These are phyloP conservation scores for Vireo altiloquus DNA, from an alignment of 2,113 vertebrate species.

Conservation along the genomic window DNA sequence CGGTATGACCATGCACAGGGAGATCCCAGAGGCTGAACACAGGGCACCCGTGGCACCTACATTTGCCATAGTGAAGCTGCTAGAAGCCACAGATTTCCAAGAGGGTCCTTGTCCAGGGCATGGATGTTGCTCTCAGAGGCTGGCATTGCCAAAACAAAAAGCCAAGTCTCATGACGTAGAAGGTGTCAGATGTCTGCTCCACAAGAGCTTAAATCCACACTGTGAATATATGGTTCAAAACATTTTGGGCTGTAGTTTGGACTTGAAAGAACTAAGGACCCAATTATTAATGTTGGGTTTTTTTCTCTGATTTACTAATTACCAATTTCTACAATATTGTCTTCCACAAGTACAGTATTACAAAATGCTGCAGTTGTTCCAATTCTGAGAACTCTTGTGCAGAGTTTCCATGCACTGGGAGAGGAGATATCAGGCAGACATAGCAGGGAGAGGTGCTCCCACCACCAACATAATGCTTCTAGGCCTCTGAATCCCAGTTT, in stretches of 20 bases:
- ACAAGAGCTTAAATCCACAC: neutral
- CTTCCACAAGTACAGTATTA: neutral
- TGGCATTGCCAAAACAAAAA: neutral
- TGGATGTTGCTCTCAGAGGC: neutral
- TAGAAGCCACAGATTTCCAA: neutral
- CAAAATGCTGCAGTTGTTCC: neutral
- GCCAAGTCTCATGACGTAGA: neutral
- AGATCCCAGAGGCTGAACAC: accelerated
- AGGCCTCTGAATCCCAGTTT: neutral
- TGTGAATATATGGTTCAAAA: neutral
- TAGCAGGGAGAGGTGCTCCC: neutral
- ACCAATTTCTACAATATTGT: neutral
- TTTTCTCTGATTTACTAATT: neutral
- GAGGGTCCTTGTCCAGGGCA: neutral
- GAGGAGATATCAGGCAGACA: neutral
- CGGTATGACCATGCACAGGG: neutral
- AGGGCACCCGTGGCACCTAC: accelerated
- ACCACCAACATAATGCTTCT: neutral
- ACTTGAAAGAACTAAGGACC: neutral
- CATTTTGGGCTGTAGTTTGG: neutral
- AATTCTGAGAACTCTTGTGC: neutral
- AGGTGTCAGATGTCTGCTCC: neutral
- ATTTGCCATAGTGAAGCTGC: neutral
- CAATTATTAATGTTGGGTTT: accelerated
- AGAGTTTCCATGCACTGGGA: neutral